Evolutionary conservation across 2,797 vertebrate species (phyloP), one percentile per base, ranked within the genome.

Genomic region (Arnoldichthys spilopterus): DNA sequence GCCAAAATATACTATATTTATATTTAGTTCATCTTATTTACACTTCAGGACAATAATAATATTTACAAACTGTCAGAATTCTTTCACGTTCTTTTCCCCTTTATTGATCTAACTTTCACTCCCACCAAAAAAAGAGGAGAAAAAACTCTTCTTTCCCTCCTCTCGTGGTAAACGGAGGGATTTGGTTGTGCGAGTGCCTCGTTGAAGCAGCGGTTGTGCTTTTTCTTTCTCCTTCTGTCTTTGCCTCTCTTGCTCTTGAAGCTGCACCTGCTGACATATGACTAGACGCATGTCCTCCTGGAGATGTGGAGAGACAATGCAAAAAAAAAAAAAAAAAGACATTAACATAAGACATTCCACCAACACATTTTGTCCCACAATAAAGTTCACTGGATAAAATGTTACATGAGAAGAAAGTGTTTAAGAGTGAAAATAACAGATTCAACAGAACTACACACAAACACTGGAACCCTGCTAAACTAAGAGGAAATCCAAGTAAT

Each of bases 201-300:
- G 89, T 34, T 93, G 91, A 12, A 94, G 68, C 71, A 90, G 87
- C 0, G 16, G 12, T 20, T 0, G 4, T 20, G 82, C 0, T 79
- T 51, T 74, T 13, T 89, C 56, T 86, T 85, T 75, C 72, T 87
- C 68, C 18, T 22, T 75, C 6, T 86, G 85, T 34, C 70, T 89
- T 54, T 87, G 72, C 49, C 85, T 82, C 51, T 92, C 91, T 72
- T 90, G 88, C 63, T 92, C 90, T 63, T 85, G 90, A 22, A 90
- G 86, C 72, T 87, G 86, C 67, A 95, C 92, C 83, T 95, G 94
- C 9, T 95, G 90, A 71, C 86, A 91, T 79, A 95, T 94, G 76
- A 95, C 91, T 72, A 93, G 3, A 15, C 93, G 86, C 94, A 95
- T 95, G 86, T 95, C 94, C 89, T 95, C 94, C 94, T 95, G 85